These are phyloP conservation scores for Crossoptilon crossoptilon DNA, from an alignment of 2,797 vertebrate species.

Conservation along the genomic window DNA sequence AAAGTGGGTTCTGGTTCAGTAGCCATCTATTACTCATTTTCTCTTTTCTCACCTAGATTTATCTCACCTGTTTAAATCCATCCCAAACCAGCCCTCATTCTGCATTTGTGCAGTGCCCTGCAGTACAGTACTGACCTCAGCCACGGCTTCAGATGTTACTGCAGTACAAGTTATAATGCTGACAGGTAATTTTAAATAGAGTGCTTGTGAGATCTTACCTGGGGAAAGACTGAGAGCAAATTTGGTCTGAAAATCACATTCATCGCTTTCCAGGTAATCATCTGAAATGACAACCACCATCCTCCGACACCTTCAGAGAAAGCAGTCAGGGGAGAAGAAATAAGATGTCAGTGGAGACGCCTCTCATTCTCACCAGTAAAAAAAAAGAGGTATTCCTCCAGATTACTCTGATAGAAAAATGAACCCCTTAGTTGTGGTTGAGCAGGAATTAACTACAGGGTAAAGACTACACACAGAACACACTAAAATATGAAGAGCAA, in stretches of 20 bases:
- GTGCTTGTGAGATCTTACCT: constrained; percentile 78
- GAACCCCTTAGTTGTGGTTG: neutral
- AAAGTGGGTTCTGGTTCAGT: neutral
- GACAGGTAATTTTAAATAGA: neutral
- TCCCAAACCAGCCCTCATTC: neutral
- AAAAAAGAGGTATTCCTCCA: neutral
- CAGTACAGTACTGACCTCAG: neutral
- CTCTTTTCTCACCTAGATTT: neutral
- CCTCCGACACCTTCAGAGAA: constrained; percentile 88
- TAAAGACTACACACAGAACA: neutral
- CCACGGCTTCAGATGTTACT: neutral
- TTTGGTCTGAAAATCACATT: constrained; percentile 98
- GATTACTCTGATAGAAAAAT: neutral
- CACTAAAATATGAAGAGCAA: neutral
- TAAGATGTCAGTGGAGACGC: neutral
- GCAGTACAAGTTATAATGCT: neutral
- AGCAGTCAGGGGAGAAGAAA: neutral
- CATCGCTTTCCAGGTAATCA: constrained; percentile 93
- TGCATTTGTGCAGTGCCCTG: neutral
- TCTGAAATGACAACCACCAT: constrained; percentile 98
- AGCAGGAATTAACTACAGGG: neutral
- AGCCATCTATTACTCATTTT: neutral
- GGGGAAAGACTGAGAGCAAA: constrained; percentile 97
- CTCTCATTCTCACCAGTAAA: neutral
- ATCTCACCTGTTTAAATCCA: neutral